Base-by-base conservation (phyloP, 2,797 vertebrate species). In the Esox lucius region DNA sequence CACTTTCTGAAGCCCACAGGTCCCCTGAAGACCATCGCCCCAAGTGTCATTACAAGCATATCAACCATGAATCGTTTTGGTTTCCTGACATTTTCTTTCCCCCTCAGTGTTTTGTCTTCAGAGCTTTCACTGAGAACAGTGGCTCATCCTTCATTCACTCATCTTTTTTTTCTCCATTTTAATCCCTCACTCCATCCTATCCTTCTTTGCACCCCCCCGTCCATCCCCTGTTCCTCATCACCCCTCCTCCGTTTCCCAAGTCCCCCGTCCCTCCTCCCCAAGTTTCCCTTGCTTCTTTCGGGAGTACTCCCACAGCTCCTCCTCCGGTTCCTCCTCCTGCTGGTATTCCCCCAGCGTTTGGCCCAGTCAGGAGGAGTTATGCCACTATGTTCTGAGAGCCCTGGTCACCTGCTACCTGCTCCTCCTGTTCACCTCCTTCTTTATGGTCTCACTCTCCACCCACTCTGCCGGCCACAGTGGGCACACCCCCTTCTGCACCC, bases 401-500 rank as follows among this genome's bases (percentile, higher is more conserved):
- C 91, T 94, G 85, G 85, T 92, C 77, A 84, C 75, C 0, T 77
- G 91, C 80, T 93, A 94, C 85, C 86, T 94, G 81, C 88, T 95
- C 88, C 87, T 92, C 88, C 86, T 92, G 90, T 93, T 93, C 88
- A 80, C 94, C 79, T 94, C 85, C 83, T 91, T 90, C 85, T 90
- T 88, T 87, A 83, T 94, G 88, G 88, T 94, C 76, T 92, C 93
- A 91, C 86, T 90, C 83, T 92, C 85, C 85, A 77, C 83, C 46
- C 83, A 73, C 62, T 28, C 65, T 39, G 56, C 39, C 77, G 68
- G 70, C 78, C 83, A 66, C 73, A 84, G 83, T 13, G 39, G 11
- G 70, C 68, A 78, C 53, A 19, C 72, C 74, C 82, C 93, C 89
- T 92, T 91, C 88, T 91, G 88, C 79, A 80, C 85, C 76, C 80